phyloP scores from a whole-genome alignment of 2,888 invertebrate genomes.

The Drosophila siamana region DNA sequence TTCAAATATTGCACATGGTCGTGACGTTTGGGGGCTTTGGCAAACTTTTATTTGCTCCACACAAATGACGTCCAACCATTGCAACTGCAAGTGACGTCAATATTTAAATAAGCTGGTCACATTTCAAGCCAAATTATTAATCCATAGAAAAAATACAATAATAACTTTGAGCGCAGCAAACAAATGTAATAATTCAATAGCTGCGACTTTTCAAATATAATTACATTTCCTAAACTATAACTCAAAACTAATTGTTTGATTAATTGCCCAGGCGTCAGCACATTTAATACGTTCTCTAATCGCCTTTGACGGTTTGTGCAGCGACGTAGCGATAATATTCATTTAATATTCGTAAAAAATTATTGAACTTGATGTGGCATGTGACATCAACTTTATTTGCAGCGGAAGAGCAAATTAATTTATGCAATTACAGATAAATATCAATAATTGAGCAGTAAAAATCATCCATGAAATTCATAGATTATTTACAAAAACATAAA shows the following conservation, averaged over 20 bases:
- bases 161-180: not conserved
- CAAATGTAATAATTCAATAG: not conserved
- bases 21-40: constrained; percentile 6
- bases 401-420: constrained; percentile 26
- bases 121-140: not conserved
- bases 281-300: not conserved
- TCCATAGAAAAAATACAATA: not conserved
- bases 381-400: constrained; percentile 17
- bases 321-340: constrained; percentile 18
- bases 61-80: constrained; percentile 30
- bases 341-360: constrained; percentile 1
- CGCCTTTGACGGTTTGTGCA: not conserved
- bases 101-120: constrained; percentile 16
- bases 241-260: not conserved
- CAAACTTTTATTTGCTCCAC: constrained; percentile 44
- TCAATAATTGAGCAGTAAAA: constrained; percentile 54
- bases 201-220: not conserved
- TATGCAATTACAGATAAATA: constrained; percentile 36
- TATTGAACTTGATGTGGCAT: constrained; percentile 25
- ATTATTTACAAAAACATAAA: constrained; percentile 20
- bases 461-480: constrained; percentile 5
- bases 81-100: constrained; percentile 48
- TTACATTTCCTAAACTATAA: not conserved
- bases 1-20: constrained; percentile 60
- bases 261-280: not conserved